These are phyloP conservation scores for Limonius californicus DNA, from an alignment of 1,140 invertebrate genomes.

Conservation along the genomic window DNA sequence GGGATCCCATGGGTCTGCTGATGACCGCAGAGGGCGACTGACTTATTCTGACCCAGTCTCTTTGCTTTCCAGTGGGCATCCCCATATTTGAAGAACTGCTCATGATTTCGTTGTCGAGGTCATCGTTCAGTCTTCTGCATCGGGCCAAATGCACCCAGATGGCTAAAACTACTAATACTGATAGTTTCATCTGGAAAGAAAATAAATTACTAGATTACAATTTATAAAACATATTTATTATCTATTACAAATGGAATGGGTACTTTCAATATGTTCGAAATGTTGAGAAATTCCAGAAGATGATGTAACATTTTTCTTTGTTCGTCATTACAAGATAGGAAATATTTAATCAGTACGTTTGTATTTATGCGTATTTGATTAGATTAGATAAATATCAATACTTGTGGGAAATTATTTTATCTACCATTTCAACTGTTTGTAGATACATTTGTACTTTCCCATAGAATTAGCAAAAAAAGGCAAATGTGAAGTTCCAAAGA, in stretches of 20 bases:
- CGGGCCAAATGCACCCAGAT: not conserved
- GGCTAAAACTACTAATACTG: constrained; percentile 19
- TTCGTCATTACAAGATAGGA: too few species aligned
- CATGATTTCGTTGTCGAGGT: constrained; percentile 18
- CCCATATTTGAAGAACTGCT: not conserved
- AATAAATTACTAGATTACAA: too few species aligned
- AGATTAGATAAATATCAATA: too few species aligned
- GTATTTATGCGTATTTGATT: too few species aligned
- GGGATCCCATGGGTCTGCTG: constrained; percentile 46
- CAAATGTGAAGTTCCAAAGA: too few species aligned
- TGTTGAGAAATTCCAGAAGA: not conserved
- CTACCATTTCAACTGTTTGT: too few species aligned
- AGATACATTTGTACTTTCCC: too few species aligned
- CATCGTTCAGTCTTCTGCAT: constrained; percentile 4
- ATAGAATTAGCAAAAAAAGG: too few species aligned
- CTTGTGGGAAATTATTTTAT: too few species aligned
- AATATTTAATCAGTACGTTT: too few species aligned
- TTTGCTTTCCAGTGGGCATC: not conserved
- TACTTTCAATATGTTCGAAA: not conserved
- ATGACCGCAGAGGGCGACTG: constrained; percentile 46
- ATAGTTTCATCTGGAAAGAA: constrained; percentile 16
- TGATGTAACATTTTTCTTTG: too few species aligned
- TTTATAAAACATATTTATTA: too few species aligned
- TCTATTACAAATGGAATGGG: not conserved
- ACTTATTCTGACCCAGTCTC: constrained; percentile 52